Conservation (phyloP, 2,888 invertebrate genomes). For the Luperina nickerlii region DNA sequence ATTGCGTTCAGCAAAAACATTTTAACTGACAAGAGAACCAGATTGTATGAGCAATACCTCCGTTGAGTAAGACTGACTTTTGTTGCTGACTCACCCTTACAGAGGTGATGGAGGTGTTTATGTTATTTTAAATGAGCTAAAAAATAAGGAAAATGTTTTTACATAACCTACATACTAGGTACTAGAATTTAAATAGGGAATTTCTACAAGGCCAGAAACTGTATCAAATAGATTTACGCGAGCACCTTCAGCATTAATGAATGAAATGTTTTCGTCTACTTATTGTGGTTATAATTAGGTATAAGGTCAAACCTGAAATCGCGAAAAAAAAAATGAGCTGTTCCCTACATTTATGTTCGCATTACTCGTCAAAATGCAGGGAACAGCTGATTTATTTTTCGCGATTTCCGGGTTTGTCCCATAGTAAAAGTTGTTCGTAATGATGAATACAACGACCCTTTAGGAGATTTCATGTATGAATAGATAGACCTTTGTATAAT, state of each 20-base stretch:
- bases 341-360: too few relatives aligned
- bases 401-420: too few relatives aligned
- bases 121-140: constrained; percentile 27
- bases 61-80: constrained; percentile 80
- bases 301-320: not conserved
- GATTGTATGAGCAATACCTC: constrained; percentile 80
- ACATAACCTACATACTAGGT: not conserved
- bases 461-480: too few relatives aligned
- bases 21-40: constrained; percentile 75
- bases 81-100: constrained; percentile 78
- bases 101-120: constrained; percentile 43
- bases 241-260: constrained; percentile 25
- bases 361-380: too few relatives aligned
- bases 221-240: not conserved
- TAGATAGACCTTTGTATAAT: too few relatives aligned
- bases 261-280: constrained; percentile 37
- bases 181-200: constrained; percentile 16
- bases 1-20: constrained; percentile 83
- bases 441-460: too few relatives aligned
- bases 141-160: constrained; percentile 43
- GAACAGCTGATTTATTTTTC: too few relatives aligned
- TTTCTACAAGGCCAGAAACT: constrained; percentile 20
- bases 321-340: too few relatives aligned
- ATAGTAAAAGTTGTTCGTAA: too few relatives aligned
- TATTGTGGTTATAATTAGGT: not conserved